Evolutionary conservation across 2,113 vertebrate species (phyloP).

Genomic region (Seriola aureovittata): DNA sequence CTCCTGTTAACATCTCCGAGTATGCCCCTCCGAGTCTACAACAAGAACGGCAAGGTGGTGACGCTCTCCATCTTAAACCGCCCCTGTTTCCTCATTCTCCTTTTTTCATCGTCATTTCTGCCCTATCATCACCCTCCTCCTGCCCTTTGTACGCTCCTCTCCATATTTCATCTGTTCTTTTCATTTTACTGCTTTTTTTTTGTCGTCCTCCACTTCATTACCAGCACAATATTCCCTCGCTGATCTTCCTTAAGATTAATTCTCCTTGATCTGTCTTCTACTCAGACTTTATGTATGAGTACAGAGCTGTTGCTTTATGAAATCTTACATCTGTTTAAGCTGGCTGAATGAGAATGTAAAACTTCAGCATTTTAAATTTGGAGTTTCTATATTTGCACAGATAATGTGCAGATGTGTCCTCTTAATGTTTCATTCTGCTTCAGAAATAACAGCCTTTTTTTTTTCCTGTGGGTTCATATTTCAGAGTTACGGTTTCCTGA

Average conservation of each 20-base stretch:
- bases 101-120: neutral
- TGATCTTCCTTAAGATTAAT: neutral
- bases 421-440: neutral
- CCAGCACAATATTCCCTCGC: neutral
- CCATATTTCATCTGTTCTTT: constrained; percentile 11
- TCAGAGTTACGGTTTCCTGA: constrained; percentile 95
- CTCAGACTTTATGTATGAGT: neutral
- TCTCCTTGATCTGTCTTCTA: neutral
- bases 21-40: constrained; percentile 94
- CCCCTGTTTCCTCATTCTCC: neutral
- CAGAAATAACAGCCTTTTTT: neutral
- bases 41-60: constrained; percentile 93
- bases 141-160: neutral
- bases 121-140: constrained; percentile 1
- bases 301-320: neutral
- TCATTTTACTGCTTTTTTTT: constrained; percentile 1
- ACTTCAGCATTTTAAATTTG: neutral
- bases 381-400: neutral
- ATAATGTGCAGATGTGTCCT: neutral
- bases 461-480: constrained; percentile 8
- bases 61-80: neutral
- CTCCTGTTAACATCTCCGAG: constrained; percentile 94
- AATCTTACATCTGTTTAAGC: neutral
- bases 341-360: too few species aligned
- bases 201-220: neutral